Conservation (phyloP, 2,113 vertebrate species). For the Tyto alba region DNA sequence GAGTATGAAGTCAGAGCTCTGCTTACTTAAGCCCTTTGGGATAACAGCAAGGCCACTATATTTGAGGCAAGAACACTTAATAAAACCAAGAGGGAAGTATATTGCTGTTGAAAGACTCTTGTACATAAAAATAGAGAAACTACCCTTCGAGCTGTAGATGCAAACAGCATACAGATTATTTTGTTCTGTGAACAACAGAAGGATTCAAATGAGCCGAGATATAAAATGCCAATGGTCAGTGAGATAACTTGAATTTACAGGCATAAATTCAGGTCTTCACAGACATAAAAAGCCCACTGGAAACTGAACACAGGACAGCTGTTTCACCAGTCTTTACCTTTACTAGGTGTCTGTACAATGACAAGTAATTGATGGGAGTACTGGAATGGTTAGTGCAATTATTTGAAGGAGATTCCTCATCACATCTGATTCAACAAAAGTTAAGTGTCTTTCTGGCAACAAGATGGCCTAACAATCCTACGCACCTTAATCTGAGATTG, state of each 20-base stretch:
- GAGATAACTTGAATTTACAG: background rate
- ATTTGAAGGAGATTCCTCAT: background rate
- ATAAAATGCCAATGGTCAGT: background rate
- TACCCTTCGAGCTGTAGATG: background rate
- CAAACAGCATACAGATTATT: constrained; percentile 7
- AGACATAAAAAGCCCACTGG: background rate
- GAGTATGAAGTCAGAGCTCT: background rate
- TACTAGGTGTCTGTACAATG: background rate
- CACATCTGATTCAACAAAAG: background rate
- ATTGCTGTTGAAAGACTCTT: background rate
- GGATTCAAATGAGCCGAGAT: background rate
- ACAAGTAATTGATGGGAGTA: background rate
- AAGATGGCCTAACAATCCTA: background rate
- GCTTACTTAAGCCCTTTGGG: background rate
- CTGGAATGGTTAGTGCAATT: background rate
- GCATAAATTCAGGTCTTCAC: background rate
- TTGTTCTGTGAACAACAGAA: background rate
- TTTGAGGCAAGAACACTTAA: constrained; percentile 15
- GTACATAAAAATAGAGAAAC: background rate
- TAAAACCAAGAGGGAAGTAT: constrained; percentile 11
- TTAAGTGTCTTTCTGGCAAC: background rate
- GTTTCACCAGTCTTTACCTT: background rate
- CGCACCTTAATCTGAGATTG: background rate
- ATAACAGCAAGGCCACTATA: background rate
- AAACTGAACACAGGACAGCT: background rate